phyloP scores from a whole-genome alignment of 2,113 vertebrate species.

The Dolichotis patagonum region DNA sequence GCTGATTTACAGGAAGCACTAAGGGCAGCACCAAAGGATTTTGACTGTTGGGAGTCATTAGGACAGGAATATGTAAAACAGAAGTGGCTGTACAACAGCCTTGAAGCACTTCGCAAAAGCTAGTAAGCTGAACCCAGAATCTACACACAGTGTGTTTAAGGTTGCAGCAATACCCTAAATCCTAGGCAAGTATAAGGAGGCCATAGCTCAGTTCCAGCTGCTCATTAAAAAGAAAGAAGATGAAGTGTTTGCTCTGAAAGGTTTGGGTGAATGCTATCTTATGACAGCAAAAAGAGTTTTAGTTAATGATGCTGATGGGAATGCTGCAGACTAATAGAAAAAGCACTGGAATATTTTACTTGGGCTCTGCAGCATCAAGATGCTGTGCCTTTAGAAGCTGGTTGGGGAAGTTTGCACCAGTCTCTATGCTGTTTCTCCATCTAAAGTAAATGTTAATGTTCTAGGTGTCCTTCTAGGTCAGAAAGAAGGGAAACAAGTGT shows the following conservation, averaged over 20 bases:
- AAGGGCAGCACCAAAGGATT: constrained; percentile 95
- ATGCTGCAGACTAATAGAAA: constrained; percentile 92
- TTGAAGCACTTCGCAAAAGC: constrained; percentile 95
- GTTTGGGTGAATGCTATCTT: constrained; percentile 95
- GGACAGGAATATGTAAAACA: constrained; percentile 95
- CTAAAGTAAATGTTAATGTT: constrained; percentile 89
- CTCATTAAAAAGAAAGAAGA: constrained; percentile 90
- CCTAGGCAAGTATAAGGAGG: constrained; percentile 94
- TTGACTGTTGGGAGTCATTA: constrained; percentile 97
- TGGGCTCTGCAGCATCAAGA: constrained; percentile 90
- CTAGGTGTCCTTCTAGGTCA: constrained; percentile 88
- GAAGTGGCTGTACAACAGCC: constrained; percentile 94
- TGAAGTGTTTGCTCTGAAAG: constrained; percentile 97
- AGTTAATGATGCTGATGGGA: constrained; percentile 92
- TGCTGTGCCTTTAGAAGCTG: constrained; percentile 96
- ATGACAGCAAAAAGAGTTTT: constrained; percentile 91
- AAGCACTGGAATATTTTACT: constrained; percentile 93
- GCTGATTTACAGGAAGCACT: constrained; percentile 96
- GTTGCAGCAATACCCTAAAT: constrained; percentile 95
- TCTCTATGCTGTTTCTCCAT: constrained; percentile 87
- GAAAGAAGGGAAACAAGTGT: constrained; percentile 79
- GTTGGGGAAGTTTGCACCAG: constrained; percentile 93
- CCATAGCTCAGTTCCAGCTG: constrained; percentile 91
- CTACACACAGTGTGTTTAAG: constrained; percentile 94
- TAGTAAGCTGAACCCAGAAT: constrained; percentile 92